Evolutionary conservation across 2,888 invertebrate species (phyloP), one percentile per base, ranked within the genome.

Genomic region (Mycogona germanica): DNA sequence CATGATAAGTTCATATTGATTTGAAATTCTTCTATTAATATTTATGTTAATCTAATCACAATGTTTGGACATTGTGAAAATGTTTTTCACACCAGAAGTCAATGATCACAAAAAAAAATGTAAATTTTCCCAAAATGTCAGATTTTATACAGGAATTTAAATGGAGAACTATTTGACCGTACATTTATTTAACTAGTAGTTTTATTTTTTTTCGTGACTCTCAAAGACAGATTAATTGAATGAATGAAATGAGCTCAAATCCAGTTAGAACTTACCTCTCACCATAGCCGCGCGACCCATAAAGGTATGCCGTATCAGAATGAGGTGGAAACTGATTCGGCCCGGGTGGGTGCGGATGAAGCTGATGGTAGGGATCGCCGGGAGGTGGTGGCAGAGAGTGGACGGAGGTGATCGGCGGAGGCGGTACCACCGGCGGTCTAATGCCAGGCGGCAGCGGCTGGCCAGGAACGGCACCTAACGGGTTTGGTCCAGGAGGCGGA

Each of bases 211-310:
- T n/a, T n/a, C n/a, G n/a, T n/a, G n/a, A n/a, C n/a, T n/a, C n/a
- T n/a, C n/a, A n/a, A n/a, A n/a, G n/a, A n/a, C n/a, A n/a, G n/a
- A n/a, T n/a, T n/a, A n/a, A n/a, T n/a, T n/a, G n/a, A n/a, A n/a
- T n/a, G n/a, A n/a, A n/a, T n/a, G n/a, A 70, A 68, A 56, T 51
- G 32, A 29, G 38, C 12, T 26, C 37, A 29, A 53, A 28, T 12
- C 26, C 42, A n/a, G n/a, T 71, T 17, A 72, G 70, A 67, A 81
- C 80, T 63, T 81, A 81, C 47, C 82, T 76, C 1, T 83, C 83
- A 1, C 84, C 83, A 7, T 84, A 83, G 46, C 79, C 80, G 1
- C 82, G 77, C 46, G 82, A 74, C 70, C 44, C 51, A 35, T 26
- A 26, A 30, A 51, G 48, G 25, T 50, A 55, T 17, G 49, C 47